Conservation (phyloP, 2,113 vertebrate species). For the Heptranchias perlo region DNA sequence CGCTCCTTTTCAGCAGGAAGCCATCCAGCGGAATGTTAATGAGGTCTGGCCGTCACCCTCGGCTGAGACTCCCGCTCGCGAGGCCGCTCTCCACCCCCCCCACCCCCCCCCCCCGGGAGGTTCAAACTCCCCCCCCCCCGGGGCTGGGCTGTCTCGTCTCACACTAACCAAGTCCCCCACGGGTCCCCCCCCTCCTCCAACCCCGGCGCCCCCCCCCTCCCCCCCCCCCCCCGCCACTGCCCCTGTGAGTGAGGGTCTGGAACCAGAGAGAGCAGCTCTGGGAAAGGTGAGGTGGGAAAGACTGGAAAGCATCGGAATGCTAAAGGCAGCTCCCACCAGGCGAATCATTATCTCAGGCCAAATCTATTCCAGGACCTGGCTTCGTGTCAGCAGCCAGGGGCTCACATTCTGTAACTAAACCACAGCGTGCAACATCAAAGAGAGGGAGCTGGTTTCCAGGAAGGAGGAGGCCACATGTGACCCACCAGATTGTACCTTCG, state of each 20-base stretch:
- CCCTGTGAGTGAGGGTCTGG: no score
- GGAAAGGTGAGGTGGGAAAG: no score
- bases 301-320: background rate
- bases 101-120: no score
- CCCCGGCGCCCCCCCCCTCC: no score
- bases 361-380: background rate
- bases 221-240: no score
- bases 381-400: background rate
- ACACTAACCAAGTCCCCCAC: no score
- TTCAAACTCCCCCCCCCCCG: no score
- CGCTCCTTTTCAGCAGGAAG: background rate
- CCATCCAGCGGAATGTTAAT: background rate
- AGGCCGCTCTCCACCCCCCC: no score
- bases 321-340: background rate
- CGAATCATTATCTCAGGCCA: background rate
- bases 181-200: no score
- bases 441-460: background rate
- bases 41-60: background rate
- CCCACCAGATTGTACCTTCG: background rate
- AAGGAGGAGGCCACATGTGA: background rate
- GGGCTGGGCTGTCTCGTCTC: no score
- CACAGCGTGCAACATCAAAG: background rate
- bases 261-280: no score
- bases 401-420: background rate
- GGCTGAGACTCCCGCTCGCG: no score